Evolutionary conservation across 2,113 vertebrate genomes (phyloP), one percentile per base, ranked within the genome.

Genomic region (Caloenas nicobarica): DNA sequence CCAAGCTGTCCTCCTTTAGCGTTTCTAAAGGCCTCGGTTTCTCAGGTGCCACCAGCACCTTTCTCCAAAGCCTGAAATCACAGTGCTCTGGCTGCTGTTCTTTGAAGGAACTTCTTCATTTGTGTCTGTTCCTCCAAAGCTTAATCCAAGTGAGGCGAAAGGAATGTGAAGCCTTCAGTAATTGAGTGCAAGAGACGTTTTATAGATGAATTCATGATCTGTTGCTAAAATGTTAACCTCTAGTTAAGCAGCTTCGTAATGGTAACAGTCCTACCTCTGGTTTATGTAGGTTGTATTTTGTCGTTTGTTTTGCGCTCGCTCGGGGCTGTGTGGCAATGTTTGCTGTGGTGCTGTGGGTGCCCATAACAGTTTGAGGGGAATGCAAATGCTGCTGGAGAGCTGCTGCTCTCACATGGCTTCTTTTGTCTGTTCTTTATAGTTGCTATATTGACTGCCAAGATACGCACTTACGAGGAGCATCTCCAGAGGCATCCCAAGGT

Each of bases 401-500:
- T 96, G 93, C 92, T 50, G 85, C 89, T 95, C 95, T 97, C 81
- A 91, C 62, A 38, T 11, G 2, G 54, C 65, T 62, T 38, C 91
- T 78, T 85, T 16, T 57, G 51, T 95, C 94, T 97, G 71, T 79
- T 70, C 89, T 96, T 80, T 94, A 29, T 94, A 99, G 99, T 99
- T 97, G 98, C 99, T 54, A 5, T 95, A 54, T 72, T 99, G 98
- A 99, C 99, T 8, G 98, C 98, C 79, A 98, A 79, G 96, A 99
- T 99, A 58, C 98, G 98, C 70, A 99, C 98, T 81, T 98, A 96
- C 13, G 98, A 99, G 96, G 99, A 99, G 69, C 99, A 99, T 86
- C 95, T 99, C 91, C 98, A 98, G 57, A 98, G 95, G 92, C 98
- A 99, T 89, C 98, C 96, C 81, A 99, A 99, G 98, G 99, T 99